Base-by-base conservation (phyloP, 2,797 vertebrate species). In the Phaenicophaeus curvirostris region DNA sequence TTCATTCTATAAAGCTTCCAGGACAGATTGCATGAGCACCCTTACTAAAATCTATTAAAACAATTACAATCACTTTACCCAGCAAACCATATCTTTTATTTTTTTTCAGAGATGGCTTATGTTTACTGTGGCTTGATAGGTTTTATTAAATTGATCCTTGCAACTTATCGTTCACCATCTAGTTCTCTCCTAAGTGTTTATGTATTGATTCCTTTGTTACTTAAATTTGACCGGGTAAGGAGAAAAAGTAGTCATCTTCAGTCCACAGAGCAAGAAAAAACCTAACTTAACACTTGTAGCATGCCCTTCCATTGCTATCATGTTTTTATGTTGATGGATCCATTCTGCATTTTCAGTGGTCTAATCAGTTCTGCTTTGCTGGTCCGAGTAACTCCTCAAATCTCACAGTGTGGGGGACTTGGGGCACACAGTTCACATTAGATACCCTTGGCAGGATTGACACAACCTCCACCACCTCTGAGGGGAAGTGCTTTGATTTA, bases 121-220 rank as follows among this genome's bases (percentile, higher is more conserved):
- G 44, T 59, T 88, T 87, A 48, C 27, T 84, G 67, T 75, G 31
- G 77, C 66, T 53, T 86, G 66, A 27, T 66, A 80, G 41, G 24
- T 68, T 92, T 68, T 91, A 62, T 83, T 77, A 76, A 85, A 87
- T 73, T 91, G 73, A 81, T 83, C 69, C 44, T 89, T 74, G 50
- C 41, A 28, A 63, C 74, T 92, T 85, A 85, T 91, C 85, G 84
- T 87, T 93, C 73, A 83, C 50, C 19, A 46, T 69, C n/a, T 92
- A 63, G 35, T 78, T 78, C 46, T 93, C 66, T 83, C 46, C 39
- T 86, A 90, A 84, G 66, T 72, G 55, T 94, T 91, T 94, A 61
- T 3, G 3, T 78, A 94, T 84, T 66, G 69, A 94, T 96, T 81
- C 20, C 46, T 81, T 85, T 62, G n/a, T 89, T 93, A 88, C 76